Percentiles rank a stretch among this genome's conserved stretches.
These are phyloP conservation scores for Gyps fulvus DNA, from an alignment of 2,113 vertebrate genomes.

Conservation along the genomic window DNA sequence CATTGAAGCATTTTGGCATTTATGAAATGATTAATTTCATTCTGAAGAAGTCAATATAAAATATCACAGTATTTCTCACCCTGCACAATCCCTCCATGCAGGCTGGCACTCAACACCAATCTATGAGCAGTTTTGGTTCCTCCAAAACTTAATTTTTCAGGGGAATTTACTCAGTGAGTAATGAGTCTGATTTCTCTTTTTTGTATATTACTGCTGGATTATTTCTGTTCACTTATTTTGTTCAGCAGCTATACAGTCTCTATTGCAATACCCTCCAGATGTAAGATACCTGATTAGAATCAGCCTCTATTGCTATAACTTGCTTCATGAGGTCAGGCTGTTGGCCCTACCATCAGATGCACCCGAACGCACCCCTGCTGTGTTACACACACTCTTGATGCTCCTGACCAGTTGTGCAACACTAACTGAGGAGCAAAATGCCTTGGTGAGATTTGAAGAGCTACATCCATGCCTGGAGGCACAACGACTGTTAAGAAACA, in stretches of 20 bases:
- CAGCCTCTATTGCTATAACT: background rate
- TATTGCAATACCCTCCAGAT: background rate
- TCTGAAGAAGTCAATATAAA: background rate
- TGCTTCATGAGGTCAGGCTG: background rate
- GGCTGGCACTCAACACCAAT: background rate
- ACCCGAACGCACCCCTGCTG: rapidly evolving
- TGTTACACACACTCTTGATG: background rate
- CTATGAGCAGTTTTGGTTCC: background rate
- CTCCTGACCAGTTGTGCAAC: background rate
- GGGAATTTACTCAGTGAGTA: background rate
- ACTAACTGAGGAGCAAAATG: background rate
- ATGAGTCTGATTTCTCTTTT: background rate
- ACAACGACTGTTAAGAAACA: background rate
- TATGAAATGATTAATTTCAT: background rate
- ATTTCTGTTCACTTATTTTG: background rate
- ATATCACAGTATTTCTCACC: background rate
- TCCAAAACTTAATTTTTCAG: background rate
- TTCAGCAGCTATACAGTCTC: background rate
- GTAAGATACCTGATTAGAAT: background rate
- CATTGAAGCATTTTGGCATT: background rate
- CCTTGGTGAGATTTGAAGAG: background rate
- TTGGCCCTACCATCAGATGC: background rate
- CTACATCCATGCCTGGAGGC: background rate
- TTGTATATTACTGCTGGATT: background rate
- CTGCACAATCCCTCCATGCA: background rate